Base-by-base conservation (phyloP, 37 sponge, comb jelly and placozoan species). In the Halichondria panicea region DNA sequence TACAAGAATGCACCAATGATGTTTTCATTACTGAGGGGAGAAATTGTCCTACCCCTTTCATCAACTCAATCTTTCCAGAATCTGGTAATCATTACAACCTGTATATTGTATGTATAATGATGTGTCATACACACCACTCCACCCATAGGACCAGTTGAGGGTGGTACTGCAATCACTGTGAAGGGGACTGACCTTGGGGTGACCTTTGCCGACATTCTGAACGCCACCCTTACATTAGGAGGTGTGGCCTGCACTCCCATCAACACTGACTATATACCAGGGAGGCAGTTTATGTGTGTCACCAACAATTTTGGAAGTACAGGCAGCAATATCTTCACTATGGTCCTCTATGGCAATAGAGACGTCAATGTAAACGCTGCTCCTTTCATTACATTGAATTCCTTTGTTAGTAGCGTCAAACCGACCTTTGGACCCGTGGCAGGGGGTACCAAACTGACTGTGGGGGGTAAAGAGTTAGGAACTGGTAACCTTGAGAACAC, bases 341-440 rank as follows among this genome's bases (percentile, higher is more conserved):
- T 86, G 4, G n/a, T n/a, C n/a, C n/a, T n/a, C n/a, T n/a, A n/a
- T n/a, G n/a, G n/a, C n/a, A n/a, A n/a, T n/a, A n/a, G n/a, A n/a
- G n/a, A n/a, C n/a, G n/a, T n/a, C n/a, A n/a, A n/a, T n/a, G n/a
- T 5, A 36, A 45, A 5, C 32, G 0, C 36, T 13, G 7, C 42
- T 0, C 1, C 33, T 11, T 79, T 74, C 50, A 58, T 31, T 42
- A 46, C 69, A 22, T 68, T 78, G 31, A 15, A 5, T 12, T 75
- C 87, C 5, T 18, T 38, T n/a, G 37, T 86, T 30, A 52, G n/a
- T 25, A 48, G 65, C 36, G 80, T 93, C 27, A 32, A 43, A 12
- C 94, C 94, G 48, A 52, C 74, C n/a, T 67, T 69, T 61, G 94
- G 94, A 11, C 94, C 94, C 37, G 63, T 61, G 41, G 74, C 89